Evolutionary conservation across 2,888 invertebrate species (phyloP), one percentile per base, ranked within the genome.

Genomic region (Ashinkailepas kermadecensis): DNA sequence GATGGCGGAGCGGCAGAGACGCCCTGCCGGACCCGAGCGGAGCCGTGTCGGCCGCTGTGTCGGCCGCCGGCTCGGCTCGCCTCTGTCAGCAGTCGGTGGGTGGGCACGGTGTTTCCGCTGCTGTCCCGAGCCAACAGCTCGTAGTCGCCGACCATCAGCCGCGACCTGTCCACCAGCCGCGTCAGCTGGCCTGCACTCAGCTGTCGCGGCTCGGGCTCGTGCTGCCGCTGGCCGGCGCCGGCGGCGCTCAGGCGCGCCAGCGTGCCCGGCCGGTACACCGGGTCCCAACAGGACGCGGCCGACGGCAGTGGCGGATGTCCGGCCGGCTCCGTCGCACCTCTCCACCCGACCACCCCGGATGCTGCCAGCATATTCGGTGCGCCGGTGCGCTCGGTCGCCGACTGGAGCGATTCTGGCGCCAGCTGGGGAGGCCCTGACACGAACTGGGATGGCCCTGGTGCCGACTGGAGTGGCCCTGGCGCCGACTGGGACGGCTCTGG

Each of bases 201-300:
- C 21, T 21, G 54, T 21, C 6, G 15, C 15, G 54, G 70, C 70
- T 15, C 13, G 70, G 13, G 25, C 18, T 18, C 15, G 10, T 39
- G 59, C 81, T 9, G 8, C 23, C 39, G 21, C 39, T 39, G 39
- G 39, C 39, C 78, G 74, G 74, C 65, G 64, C 54, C 59, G 15
- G 57, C 39, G 58, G 9, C 54, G 64, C 56, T 56, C n/a, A 81
- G 59, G 86, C 87, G 86, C 86, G 56, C 21, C 74, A 74, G 56
- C 18, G 74, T 74, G 74, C 74, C 74, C 18, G 74, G 74, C 54
- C 15, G 74, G 74, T 74, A 74, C 56, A 56, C 74, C 21, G 74
- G 74, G 56, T 56, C 74, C 54, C 13, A 18, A 21, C 74, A 56
- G 56, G 74, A 18, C 18, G 39, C 15, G 15, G 25, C 15, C 74